These are phyloP conservation scores for Sebastes iracundus DNA, from an alignment of 2,797 vertebrate species.

Conservation along the genomic window DNA sequence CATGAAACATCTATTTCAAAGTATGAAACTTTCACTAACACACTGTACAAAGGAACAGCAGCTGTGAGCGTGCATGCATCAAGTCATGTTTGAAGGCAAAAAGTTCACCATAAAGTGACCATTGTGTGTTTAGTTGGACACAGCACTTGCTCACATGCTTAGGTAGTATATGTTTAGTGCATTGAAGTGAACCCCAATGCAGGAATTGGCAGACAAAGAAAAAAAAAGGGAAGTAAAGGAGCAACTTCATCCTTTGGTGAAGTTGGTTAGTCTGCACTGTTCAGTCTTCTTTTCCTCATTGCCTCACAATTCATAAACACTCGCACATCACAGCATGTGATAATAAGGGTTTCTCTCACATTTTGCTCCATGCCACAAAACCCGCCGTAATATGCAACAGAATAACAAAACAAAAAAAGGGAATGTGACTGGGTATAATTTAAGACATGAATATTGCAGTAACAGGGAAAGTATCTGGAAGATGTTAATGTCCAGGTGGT, in stretches of 20 bases:
- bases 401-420: neutral
- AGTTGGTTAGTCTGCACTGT: conserved; percentile 47
- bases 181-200: conserved; percentile 44
- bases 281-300: conserved; percentile 47
- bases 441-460: neutral
- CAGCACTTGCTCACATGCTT: conserved; percentile 21
- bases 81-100: conserved; percentile 36
- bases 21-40: conserved; percentile 56
- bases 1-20: conserved; percentile 59
- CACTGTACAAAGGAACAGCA: conserved; percentile 44
- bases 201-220: conserved; percentile 49
- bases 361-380: conserved; percentile 74
- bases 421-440: neutral
- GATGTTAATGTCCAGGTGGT: conserved; percentile 38
- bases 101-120: conserved; percentile 7
- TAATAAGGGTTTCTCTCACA: conserved; percentile 16
- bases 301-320: conserved; percentile 56
- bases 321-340: conserved; percentile 58
- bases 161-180: conserved; percentile 13
- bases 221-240: conserved; percentile 41
- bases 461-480: neutral
- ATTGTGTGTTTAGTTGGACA: conserved; percentile 32
- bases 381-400: conserved; percentile 17
- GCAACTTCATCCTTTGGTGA: conserved; percentile 32
- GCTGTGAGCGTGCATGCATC: conserved; percentile 55